Evolutionary conservation across 2,113 vertebrate species (phyloP), one percentile per base, ranked within the genome.

Genomic region (Syrmaticus mikado): DNA sequence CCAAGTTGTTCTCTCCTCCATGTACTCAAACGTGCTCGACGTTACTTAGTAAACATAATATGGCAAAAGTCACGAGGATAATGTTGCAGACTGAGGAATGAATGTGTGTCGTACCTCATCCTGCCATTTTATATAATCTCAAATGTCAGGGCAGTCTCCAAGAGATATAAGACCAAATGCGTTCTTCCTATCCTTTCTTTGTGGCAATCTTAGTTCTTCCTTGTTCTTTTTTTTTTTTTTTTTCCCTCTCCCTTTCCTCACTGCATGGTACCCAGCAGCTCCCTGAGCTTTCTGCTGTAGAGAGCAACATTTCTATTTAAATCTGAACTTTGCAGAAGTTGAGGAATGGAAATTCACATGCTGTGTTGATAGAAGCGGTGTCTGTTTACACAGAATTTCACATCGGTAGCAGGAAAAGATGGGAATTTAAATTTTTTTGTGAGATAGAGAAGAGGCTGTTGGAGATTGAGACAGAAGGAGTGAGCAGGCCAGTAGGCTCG

Each of bases 41-140:
- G 76, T 92, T 91, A 46, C 52, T 74, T 78, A 83, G 52, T 87
- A 96, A 96, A 92, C 52, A 94, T 52, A 90, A 83, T 67, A 71
- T 43, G 52, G 65, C 32, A 95, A 92, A 93, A 93, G 76, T 81
- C 65, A 75, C n/a, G 32, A 64, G 10, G 60, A 90, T 87, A 85
- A 87, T 34, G 38, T 80, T 91, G 45, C 90, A 82, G 50, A 34
- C 60, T 73, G 68, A 74, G 88, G 87, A 90, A 77, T 38, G 15
- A 88, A 34, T 87, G 71, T 64, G 34, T 84, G 55, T 61, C 38
- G 55, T 93, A 72, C 46, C 66, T 86, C 68, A 52, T 78, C 61
- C 73, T 93, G 77, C 84, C 80, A 53, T 78, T 82, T 90, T 93
- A 73, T 81, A 87, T 89, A 50, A 71, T 32, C 50, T 93, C 50